Base-by-base conservation (phyloP, 1,140 invertebrate species). In the Nylanderia fulva region DNA sequence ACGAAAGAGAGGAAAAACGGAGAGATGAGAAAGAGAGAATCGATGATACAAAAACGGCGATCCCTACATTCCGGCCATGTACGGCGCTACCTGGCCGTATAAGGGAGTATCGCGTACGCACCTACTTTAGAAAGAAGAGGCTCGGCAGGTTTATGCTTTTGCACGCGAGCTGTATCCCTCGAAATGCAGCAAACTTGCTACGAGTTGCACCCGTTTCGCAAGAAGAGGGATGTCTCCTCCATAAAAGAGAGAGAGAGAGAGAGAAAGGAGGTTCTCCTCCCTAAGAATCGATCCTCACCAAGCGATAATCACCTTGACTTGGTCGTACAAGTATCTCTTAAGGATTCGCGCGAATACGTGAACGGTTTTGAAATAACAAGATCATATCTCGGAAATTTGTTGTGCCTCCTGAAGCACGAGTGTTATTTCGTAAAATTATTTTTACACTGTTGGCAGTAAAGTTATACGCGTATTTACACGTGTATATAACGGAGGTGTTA, bases 51-150 rank as follows among this genome's bases (percentile, higher is more conserved):
- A 94, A 93, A 94, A 94, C 92, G 91, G 91, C 89, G 91, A 94
- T 93, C 92, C 91, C 93, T 94, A 93, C 92, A 94, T 94, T 94
- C 92, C 91, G 88, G 85, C 93, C 93, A 93, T 93, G 90, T 93
- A 93, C 77, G 93, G 90, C 86, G 91, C 64, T 87, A 84, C 71
- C 72, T 75, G 58, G 63, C 93, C 93, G 91, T 94, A 93, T 93
- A 94, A 92, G 91, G 93, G 88, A 71, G 88, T 91, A 89, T 91
- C 91, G 91, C 90, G 90, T 91, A 91, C 85, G 88, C 80, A 90
- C 85, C 85, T 90, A 76, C 87, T 27, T 36, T 84, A 86, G 79
- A 66, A 80, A 58, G 77, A 80, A 58, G 77, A 48, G 9, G 4
- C 24, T 75, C 76, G 83, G 52, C 71, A 76, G 86, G 68, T 90